Conservation (phyloP, 2,888 invertebrate genomes). For the Netelia virgata region DNA sequence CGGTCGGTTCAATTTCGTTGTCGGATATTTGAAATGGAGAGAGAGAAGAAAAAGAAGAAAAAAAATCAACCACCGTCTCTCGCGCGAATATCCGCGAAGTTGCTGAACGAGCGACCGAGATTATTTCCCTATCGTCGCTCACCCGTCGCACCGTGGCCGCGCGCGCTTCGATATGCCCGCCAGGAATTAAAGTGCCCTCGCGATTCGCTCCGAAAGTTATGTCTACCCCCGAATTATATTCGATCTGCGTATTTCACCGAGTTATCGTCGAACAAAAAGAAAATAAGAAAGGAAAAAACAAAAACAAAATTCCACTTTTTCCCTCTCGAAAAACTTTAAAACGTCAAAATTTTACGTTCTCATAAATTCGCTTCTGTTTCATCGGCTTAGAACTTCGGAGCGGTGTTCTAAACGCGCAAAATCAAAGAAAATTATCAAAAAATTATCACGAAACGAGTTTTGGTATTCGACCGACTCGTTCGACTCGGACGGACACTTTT, state of each 20-base stretch:
- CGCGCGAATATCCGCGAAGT: not conserved
- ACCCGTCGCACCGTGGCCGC: not conserved
- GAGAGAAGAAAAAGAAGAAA: not conserved
- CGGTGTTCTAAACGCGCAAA: too few relatives aligned
- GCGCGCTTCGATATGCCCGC: not conserved
- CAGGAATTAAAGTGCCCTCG: constrained; percentile 3
- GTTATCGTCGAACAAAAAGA: too few relatives aligned
- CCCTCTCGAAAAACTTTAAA: too few relatives aligned
- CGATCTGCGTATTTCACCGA: not conserved
- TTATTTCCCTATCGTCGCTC: not conserved
- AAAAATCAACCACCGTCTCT: not conserved
- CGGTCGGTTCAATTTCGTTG: not conserved
- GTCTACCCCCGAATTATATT: not conserved
- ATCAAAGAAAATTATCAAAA: not conserved
- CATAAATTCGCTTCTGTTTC: too few relatives aligned
- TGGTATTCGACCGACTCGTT: not conserved
- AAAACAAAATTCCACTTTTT: too few relatives aligned
- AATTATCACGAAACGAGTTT: not conserved
- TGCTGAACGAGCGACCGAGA: constrained; percentile 6
- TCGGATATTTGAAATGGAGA: constrained; percentile 9
- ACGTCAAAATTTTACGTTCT: too few relatives aligned
- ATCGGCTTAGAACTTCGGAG: too few relatives aligned
- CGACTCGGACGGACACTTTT: not conserved
- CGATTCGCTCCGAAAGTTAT: not conserved
- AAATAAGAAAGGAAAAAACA: too few relatives aligned